Conservation (phyloP, 2,113 vertebrate species). For the Orcinus orca region DNA sequence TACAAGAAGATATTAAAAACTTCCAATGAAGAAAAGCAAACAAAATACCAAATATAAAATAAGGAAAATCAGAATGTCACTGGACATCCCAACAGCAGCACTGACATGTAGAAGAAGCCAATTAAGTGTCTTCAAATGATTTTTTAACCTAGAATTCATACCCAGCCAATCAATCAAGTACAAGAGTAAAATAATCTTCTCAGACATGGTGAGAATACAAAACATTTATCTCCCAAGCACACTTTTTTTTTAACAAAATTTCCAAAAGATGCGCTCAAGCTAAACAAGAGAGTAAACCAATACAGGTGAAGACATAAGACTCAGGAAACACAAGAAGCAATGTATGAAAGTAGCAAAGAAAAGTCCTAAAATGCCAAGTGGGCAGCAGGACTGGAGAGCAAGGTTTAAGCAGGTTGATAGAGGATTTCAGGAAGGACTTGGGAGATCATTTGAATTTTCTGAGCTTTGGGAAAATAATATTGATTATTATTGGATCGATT, state of each 20-base stretch:
- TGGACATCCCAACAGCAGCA: neutral
- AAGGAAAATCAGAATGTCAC: neutral
- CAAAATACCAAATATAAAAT: neutral
- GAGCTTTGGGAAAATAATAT: neutral
- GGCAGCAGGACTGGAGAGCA: neutral
- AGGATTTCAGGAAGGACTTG: neutral
- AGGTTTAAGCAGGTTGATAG: rapidly evolving
- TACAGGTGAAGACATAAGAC: neutral
- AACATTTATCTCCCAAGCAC: neutral
- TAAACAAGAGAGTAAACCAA: neutral
- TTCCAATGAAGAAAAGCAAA: neutral
- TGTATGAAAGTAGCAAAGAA: neutral
- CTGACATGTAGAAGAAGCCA: neutral
- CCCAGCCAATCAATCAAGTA: neutral
- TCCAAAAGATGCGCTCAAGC: neutral
- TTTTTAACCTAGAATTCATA: conserved; percentile 6
- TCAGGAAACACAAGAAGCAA: neutral
- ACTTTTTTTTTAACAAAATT: neutral
- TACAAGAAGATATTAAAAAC: neutral
- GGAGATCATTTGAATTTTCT: neutral
- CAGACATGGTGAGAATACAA: neutral
- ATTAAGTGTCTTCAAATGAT: neutral
- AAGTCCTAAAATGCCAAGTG: neutral
- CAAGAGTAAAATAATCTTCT: neutral
- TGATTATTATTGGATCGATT: neutral